Percentiles rank a stretch among this genome's conserved stretches.
These are phyloP conservation scores for Pomacea maculata DNA, from an alignment of 1,140 invertebrate species.

Conservation along the genomic window DNA sequence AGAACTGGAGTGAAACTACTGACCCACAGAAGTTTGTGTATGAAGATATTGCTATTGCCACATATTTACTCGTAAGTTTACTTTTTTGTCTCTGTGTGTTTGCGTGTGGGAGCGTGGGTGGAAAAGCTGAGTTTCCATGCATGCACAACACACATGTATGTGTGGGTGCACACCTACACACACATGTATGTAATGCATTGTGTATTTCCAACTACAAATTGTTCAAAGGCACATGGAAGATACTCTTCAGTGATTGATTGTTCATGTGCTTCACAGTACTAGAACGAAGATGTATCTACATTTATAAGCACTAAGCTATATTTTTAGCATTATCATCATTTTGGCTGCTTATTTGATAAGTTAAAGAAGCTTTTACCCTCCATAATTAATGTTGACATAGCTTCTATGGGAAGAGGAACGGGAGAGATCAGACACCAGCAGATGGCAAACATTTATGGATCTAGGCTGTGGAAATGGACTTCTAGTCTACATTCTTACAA, in stretches of 20 bases:
- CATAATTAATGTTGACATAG: constrained; percentile 27
- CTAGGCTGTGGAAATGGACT: constrained; percentile 97
- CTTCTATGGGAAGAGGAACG: constrained; percentile 61
- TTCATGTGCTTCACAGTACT: background rate
- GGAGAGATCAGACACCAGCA: constrained; percentile 33
- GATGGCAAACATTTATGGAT: constrained; percentile 84
- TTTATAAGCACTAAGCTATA: background rate
- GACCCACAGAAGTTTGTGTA: constrained; percentile 95
- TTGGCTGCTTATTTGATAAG: too few species aligned
- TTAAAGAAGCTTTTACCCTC: background rate
- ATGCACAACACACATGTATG: too few species aligned
- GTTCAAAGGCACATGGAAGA: background rate
- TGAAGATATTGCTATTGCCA: constrained; percentile 95
- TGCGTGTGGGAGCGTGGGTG: background rate
- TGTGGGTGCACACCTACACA: background rate
- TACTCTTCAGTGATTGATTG: background rate
- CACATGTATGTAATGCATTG: background rate
- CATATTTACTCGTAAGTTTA: constrained; percentile 80
- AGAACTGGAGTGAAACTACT: constrained; percentile 87
- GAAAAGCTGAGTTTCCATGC: too few species aligned
- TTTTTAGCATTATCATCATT: constrained; percentile 11
- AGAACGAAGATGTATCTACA: background rate
- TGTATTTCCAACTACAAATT: background rate
- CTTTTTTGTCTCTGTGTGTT: background rate
- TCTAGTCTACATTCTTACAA: constrained; percentile 85